Percentiles rank a stretch among this genome's conserved stretches.
phyloP scores from a whole-genome alignment of 2,797 vertebrate species.

The Onychomys leucogaster region DNA sequence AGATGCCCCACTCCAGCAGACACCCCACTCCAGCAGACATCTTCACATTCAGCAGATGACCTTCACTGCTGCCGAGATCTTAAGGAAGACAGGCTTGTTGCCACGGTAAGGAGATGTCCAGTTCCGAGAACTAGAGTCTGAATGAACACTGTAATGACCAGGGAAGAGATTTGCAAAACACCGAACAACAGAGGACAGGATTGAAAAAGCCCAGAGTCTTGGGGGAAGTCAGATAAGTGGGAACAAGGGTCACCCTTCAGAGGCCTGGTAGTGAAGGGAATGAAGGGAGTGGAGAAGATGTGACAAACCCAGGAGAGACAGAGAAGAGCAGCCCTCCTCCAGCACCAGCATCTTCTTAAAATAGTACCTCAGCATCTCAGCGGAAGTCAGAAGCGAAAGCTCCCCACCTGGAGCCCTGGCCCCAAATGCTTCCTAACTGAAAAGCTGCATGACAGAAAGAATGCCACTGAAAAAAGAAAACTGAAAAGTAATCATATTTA shows the following conservation, averaged over 20 bases:
- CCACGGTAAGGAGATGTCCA: not conserved
- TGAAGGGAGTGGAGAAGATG: not conserved
- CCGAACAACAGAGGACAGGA: not conserved
- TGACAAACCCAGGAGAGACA: not conserved
- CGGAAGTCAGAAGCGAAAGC: not conserved
- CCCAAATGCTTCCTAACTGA: not conserved
- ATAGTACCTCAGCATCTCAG: not conserved
- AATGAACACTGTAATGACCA: not conserved
- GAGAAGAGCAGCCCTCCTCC: not conserved
- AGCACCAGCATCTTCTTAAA: not conserved
- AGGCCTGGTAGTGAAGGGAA: not conserved
- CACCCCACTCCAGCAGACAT: no score
- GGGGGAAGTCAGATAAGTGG: not conserved
- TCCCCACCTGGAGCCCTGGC: not conserved
- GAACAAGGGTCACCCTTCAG: not conserved
- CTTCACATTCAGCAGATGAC: not conserved
- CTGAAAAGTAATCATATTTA: not conserved
- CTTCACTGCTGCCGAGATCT: not conserved
- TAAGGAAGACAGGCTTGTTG: not conserved
- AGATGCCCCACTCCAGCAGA: no score
- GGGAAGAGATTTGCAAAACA: conserved; percentile 30
- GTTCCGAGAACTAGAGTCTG: not conserved
- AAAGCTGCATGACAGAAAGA: not conserved
- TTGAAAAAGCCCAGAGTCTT: conserved; percentile 26
- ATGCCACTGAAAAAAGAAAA: not conserved